These are phyloP conservation scores for Pocota personata DNA, from an alignment of 2,888 invertebrate species.

Conservation along the genomic window DNA sequence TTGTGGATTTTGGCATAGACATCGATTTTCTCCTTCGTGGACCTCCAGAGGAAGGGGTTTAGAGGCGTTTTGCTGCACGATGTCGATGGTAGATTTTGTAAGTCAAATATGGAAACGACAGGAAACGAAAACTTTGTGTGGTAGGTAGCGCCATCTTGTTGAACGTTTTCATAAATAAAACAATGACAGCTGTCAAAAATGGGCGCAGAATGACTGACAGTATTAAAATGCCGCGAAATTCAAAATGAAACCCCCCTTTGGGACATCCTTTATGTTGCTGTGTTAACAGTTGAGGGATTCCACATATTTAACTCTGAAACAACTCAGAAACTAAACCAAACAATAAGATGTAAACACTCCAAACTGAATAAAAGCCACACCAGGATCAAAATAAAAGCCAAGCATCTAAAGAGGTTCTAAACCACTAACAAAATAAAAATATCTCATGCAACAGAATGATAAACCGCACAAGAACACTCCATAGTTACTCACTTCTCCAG, in stretches of 20 bases:
- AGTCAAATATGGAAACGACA: too few relatives aligned
- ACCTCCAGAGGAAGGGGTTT: too few relatives aligned
- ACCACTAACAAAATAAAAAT: constrained; percentile 38
- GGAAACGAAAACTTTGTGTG: too few relatives aligned
- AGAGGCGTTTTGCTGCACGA: too few relatives aligned
- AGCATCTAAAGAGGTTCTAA: constrained; percentile 46
- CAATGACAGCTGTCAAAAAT: too few relatives aligned
- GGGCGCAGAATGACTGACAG: too few relatives aligned
- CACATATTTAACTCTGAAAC: not conserved
- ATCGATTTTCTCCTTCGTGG: too few relatives aligned
- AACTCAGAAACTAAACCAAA: constrained; percentile 45
- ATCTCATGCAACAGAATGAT: constrained; percentile 73
- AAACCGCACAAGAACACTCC: constrained; percentile 39
- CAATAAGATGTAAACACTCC: not conserved
- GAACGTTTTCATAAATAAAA: too few relatives aligned
- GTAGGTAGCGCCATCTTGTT: too few relatives aligned
- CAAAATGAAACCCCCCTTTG: not conserved
- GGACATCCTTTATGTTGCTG: not conserved
- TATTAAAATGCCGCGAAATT: not conserved
- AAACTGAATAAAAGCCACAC: constrained; percentile 2
- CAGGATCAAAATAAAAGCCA: constrained; percentile 5
- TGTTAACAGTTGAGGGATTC: not conserved
- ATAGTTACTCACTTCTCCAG: constrained; percentile 81
- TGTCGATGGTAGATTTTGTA: too few relatives aligned
- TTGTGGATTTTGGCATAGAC: too few relatives aligned